A percentile compares a stretch with the other conserved stretches of the same genome.
These are phyloP conservation scores for Eudasyphora cyanicolor DNA, from an alignment of 2,888 invertebrate species.

Conservation along the genomic window DNA sequence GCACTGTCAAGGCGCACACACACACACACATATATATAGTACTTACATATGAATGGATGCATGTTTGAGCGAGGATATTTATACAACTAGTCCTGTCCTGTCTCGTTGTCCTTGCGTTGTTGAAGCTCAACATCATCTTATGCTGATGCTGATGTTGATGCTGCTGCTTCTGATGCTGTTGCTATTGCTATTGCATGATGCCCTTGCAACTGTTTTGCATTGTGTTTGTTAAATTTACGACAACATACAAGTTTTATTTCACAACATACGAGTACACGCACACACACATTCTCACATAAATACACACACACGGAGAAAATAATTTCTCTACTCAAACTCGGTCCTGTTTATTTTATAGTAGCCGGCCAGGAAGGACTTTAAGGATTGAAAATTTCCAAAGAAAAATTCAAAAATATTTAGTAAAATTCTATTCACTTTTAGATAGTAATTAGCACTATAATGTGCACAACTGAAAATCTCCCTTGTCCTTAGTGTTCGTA, in stretches of 20 bases:
- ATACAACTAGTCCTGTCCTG: conserved; percentile 35
- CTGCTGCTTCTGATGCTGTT: too few species aligned
- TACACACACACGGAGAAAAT: neutral
- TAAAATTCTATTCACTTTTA: too few species aligned
- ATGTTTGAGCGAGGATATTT: conserved; percentile 19
- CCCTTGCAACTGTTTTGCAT: conserved; percentile 55
- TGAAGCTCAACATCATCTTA: conserved; percentile 43
- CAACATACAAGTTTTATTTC: conserved; percentile 46
- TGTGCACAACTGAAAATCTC: too few species aligned
- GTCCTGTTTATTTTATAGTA: neutral
- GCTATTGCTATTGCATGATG: conserved; percentile 34
- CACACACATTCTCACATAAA: conserved; percentile 13
- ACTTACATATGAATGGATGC: neutral
- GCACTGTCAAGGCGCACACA: conserved; percentile 24
- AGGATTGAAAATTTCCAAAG: too few species aligned
- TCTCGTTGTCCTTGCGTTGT: conserved; percentile 25
- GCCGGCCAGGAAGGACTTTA: too few species aligned
- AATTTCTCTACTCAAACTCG: neutral
- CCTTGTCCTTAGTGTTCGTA: too few species aligned
- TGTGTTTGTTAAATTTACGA: conserved; percentile 53
- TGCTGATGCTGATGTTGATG: conserved; percentile 5
- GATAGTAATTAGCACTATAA: too few species aligned
- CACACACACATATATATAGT: neutral
- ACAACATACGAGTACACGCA: neutral
- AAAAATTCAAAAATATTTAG: too few species aligned